Conservation (phyloP, 2,797 vertebrate species). For the Melanogrammus aeglefinus region DNA sequence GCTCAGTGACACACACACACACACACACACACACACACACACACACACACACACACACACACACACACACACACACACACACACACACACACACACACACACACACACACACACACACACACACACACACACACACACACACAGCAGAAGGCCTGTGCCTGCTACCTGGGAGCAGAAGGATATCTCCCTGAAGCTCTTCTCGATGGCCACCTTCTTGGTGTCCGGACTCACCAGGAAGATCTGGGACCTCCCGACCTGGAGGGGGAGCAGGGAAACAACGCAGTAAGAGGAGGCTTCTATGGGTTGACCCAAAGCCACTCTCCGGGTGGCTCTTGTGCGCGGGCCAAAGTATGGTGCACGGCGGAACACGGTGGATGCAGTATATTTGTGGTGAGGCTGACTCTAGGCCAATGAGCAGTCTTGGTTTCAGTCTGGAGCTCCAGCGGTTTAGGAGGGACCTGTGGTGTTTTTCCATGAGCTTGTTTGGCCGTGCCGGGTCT, state of each 20-base stretch:
- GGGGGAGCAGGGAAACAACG: constrained; percentile 3
- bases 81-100: not conserved
- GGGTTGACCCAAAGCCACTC: not conserved
- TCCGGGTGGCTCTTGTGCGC: not conserved
- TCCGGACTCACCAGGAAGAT: constrained; percentile 97
- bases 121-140: not conserved
- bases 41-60: not conserved
- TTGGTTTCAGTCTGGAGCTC: not conserved
- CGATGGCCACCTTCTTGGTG: constrained; percentile 94
- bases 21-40: not conserved
- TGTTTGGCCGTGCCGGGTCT: too few species aligned
- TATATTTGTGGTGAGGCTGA: constrained; percentile 8
- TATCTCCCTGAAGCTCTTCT: constrained; percentile 98
- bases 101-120: not conserved
- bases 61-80: not conserved
- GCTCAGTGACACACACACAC: not conserved
- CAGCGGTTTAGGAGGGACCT: too few species aligned
- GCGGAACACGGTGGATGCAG: not conserved
- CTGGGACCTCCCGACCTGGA: constrained; percentile 91
- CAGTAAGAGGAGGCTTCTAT: not conserved
- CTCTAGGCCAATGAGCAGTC: not conserved
- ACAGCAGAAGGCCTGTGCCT: not conserved
- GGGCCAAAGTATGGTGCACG: constrained; percentile 2
- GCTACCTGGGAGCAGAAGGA: constrained; percentile 98
- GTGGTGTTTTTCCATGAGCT: too few species aligned